phyloP scores from a whole-genome alignment of 2,888 invertebrate genomes.

The Metallyticus violacea region DNA sequence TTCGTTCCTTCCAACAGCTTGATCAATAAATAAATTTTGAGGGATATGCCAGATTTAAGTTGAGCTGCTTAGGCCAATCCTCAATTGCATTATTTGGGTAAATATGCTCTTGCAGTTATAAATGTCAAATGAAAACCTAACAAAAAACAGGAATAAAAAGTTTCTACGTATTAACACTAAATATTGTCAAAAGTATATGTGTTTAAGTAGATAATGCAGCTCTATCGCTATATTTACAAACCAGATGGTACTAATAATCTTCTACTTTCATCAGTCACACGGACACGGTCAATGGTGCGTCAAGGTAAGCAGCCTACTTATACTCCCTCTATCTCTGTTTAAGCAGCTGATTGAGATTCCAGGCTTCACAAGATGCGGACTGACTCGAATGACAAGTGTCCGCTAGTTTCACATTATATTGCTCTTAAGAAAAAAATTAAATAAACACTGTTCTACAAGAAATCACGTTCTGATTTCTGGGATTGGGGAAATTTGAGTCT shows the following conservation, averaged over 20 bases:
- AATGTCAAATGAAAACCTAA: not conserved
- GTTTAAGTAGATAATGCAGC: not conserved
- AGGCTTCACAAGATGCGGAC: not conserved
- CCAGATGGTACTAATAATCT: not conserved
- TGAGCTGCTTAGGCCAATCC: not conserved
- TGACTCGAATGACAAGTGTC: not conserved
- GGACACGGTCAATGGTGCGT: not conserved
- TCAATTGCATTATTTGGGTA: not conserved
- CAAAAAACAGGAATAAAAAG: not conserved
- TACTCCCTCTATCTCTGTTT: not conserved
- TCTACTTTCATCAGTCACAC: not conserved
- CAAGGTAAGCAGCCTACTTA: not conserved
- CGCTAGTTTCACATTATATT: not conserved
- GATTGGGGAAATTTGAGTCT: too few relatives aligned
- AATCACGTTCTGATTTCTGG: too few relatives aligned
- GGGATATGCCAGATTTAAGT: not conserved
- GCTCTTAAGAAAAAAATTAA: not conserved
- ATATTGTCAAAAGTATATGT: not conserved
- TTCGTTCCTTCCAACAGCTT: not conserved
- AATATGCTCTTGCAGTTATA: not conserved
- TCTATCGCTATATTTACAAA: not conserved
- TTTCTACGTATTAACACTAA: not conserved
- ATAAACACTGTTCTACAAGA: too few relatives aligned
- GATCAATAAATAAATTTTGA: not conserved
- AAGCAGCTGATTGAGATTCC: not conserved